phyloP scores from a whole-genome alignment of 2,113 vertebrate species.

The Glaucidium brasilianum region DNA sequence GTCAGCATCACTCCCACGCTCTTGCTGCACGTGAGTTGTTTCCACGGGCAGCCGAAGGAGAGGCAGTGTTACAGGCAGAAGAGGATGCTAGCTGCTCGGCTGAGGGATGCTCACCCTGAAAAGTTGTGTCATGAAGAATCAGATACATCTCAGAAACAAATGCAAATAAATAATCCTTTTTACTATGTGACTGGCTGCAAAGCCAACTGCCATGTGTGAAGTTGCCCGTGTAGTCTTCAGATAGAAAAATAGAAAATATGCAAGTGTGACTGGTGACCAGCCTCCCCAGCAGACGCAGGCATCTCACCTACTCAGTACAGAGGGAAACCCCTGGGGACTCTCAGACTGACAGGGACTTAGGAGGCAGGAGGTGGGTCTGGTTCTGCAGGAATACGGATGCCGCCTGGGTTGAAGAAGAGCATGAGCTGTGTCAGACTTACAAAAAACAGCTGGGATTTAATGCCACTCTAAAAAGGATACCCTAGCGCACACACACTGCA shows the following conservation, averaged over 20 bases:
- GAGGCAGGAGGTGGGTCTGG: neutral
- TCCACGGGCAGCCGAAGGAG: accelerated
- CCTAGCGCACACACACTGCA: accelerated
- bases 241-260: accelerated
- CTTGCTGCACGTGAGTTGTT: neutral
- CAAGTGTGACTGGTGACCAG: neutral
- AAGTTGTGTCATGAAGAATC: neutral
- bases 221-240: accelerated
- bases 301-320: accelerated
- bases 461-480: accelerated
- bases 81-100: neutral
- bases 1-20: accelerated
- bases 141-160: neutral
- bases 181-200: accelerated
- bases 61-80: neutral
- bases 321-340: neutral
- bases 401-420: neutral
- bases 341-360: neutral
- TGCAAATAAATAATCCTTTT: neutral
- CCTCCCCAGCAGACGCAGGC: accelerated
- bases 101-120: neutral
- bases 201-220: neutral
- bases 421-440: neutral
- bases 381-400: accelerated
- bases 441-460: neutral